Conservation (phyloP, 2,113 vertebrate species). For the Eira barbara region DNA sequence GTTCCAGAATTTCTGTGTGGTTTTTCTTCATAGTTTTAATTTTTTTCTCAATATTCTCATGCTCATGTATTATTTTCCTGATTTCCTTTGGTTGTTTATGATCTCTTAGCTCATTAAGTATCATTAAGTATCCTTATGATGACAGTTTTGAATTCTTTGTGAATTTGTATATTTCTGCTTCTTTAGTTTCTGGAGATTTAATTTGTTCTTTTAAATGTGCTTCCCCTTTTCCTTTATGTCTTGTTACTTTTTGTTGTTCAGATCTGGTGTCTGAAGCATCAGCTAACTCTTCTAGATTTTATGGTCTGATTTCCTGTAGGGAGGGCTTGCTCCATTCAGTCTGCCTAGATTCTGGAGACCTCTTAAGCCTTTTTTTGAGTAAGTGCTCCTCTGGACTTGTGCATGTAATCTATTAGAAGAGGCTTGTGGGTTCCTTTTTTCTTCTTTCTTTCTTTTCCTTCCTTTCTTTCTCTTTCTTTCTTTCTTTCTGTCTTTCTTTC, state of each 20-base stretch:
- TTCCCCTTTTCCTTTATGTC: background rate
- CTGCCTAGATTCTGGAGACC: background rate
- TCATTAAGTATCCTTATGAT: background rate
- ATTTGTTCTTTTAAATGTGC: background rate
- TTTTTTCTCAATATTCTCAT: background rate
- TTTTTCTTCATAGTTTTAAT: background rate
- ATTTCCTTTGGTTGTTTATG: background rate
- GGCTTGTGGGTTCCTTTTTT: background rate
- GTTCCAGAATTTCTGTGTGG: background rate
- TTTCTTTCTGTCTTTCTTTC: no score
- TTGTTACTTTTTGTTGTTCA: background rate
- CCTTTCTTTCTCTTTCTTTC: no score
- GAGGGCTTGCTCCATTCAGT: background rate
- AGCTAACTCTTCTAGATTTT: background rate
- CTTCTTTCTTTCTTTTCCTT: no score
- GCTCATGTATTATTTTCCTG: background rate
- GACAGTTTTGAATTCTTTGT: background rate
- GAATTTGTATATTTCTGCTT: background rate
- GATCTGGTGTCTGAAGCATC: background rate
- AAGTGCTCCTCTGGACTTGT: background rate
- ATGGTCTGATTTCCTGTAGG: background rate
- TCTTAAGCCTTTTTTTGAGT: background rate
- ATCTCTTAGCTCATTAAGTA: background rate
- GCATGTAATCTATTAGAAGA: background rate
- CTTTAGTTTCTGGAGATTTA: background rate